phyloP scores from a whole-genome alignment of 2,797 vertebrate species.

The Sylvia borin region DNA sequence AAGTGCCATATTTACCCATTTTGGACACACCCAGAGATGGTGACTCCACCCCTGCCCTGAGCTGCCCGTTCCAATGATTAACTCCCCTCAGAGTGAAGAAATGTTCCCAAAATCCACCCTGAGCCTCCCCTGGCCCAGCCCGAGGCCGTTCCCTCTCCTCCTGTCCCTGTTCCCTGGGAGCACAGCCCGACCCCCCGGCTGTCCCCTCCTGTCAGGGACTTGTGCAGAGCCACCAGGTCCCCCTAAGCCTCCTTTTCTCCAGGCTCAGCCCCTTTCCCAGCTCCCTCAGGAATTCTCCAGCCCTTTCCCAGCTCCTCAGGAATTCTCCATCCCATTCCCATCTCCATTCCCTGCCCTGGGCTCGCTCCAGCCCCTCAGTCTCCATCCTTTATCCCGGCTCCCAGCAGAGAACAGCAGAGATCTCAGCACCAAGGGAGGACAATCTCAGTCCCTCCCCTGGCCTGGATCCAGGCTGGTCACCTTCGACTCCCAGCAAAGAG shows the following conservation, averaged over 20 bases:
- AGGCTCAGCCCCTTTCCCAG: not conserved
- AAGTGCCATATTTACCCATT: not conserved
- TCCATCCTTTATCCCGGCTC: not conserved
- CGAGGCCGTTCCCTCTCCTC: not conserved
- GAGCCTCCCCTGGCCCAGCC: not conserved
- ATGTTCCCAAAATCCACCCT: rapidly evolving
- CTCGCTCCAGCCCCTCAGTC: rapidly evolving
- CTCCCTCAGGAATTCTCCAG: not conserved
- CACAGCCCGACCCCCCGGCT: not conserved
- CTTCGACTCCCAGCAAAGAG: not conserved
- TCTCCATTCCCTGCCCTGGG: rapidly evolving
- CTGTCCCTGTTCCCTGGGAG: not conserved
- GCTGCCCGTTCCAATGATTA: not conserved
- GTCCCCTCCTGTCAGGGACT: not conserved
- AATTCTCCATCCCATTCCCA: not conserved
- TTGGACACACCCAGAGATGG: not conserved
- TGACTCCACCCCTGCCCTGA: not conserved
- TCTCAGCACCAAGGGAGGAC: not conserved
- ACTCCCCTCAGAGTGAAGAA: not conserved
- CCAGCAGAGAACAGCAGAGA: not conserved
- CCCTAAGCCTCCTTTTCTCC: not conserved
- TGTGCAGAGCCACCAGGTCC: not conserved
- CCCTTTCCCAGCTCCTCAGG: not conserved
- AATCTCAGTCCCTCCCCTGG: not conserved
- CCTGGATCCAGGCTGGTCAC: not conserved